Evolutionary conservation across 1,140 invertebrate genomes (phyloP).

Genomic region (Apis dorsata): DNA sequence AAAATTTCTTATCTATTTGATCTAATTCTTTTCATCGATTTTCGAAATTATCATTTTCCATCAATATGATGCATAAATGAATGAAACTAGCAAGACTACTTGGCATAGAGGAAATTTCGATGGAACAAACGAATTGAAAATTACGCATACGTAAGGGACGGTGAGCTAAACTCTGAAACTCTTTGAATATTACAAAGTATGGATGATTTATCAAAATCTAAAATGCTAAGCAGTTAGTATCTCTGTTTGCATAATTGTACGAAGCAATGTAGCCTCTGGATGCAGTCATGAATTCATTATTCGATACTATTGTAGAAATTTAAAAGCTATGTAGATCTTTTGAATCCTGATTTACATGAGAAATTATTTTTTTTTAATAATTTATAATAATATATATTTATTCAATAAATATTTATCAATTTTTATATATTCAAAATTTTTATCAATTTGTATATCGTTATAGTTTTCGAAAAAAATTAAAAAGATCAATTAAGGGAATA

Average conservation of each 20-base stretch:
- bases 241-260: background rate
- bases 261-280: background rate
- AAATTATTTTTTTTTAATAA: background rate
- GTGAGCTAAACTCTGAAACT: background rate
- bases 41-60: background rate
- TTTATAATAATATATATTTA: too few species aligned
- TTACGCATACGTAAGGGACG: background rate
- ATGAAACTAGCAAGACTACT: background rate
- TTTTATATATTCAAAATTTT: too few species aligned
- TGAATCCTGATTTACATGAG: background rate
- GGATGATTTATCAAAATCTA: constrained; percentile 40
- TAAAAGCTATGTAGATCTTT: background rate
- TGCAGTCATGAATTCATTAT: background rate
- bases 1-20: background rate
- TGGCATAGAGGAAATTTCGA: background rate
- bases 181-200: constrained; percentile 14
- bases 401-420: too few species aligned
- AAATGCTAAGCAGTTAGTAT: constrained; percentile 8
- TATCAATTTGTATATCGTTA: too few species aligned
- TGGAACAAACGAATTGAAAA: constrained; percentile 20
- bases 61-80: background rate
- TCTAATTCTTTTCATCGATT: background rate
- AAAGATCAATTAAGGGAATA: too few species aligned
- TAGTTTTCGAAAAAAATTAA: too few species aligned
- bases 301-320: background rate